Conservation (phyloP, 2,888 invertebrate species). For the Uropetala carovei region DNA sequence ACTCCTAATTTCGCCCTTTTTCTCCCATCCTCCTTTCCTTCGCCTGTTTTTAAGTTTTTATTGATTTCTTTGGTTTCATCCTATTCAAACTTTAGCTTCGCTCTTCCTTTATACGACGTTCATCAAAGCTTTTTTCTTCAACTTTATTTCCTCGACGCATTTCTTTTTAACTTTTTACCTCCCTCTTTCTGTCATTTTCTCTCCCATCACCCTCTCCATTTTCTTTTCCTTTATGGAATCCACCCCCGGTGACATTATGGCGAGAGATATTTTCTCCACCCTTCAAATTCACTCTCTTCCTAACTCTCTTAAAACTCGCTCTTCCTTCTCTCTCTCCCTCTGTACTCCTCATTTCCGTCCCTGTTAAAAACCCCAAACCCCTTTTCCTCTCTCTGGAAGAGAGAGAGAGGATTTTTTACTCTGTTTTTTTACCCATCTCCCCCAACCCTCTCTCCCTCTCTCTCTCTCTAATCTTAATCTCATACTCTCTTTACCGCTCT, state of each 20-base stretch:
- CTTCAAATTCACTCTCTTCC: conserved; percentile 6
- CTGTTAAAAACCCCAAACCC: conserved; percentile 46
- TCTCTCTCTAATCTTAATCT: background rate
- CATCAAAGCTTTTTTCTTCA: background rate
- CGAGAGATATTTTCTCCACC: background rate
- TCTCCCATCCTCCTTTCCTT: background rate
- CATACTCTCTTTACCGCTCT: too few species aligned
- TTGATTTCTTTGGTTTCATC: background rate
- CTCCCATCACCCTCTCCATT: background rate
- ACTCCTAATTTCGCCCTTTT: too few species aligned
- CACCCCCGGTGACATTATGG: background rate
- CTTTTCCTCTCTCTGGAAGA: background rate
- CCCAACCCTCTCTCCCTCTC: background rate
- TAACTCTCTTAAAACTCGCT: background rate
- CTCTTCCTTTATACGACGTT: too few species aligned
- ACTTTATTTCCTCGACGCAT: background rate
- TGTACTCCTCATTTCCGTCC: conserved; percentile 18
- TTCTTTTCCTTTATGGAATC: background rate
- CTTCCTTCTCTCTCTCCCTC: background rate
- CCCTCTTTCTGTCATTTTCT: background rate
- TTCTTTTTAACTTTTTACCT: background rate
- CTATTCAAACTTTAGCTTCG: too few species aligned
- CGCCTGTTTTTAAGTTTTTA: background rate
- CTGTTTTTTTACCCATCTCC: background rate
- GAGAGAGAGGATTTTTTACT: background rate